Base-by-base conservation (phyloP, 2,888 invertebrate species). In the Philereme vetulata region DNA sequence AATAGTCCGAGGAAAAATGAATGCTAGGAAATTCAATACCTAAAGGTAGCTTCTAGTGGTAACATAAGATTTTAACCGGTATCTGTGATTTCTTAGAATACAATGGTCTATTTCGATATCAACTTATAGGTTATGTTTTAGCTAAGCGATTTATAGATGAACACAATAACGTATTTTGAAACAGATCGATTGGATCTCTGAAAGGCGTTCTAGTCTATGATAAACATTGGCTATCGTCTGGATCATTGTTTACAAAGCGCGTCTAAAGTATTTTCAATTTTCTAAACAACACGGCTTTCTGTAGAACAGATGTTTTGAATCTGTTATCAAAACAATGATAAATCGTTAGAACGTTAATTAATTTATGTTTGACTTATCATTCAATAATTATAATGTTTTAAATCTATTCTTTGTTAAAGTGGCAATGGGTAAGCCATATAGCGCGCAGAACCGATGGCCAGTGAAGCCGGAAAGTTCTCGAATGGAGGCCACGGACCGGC, bases 191-290 rank as follows among this genome's bases (percentile, higher is more conserved):
- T 64, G 61, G 57, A 67, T 66, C 68, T 67, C 62, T 67, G 45
- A 67, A 77, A 75, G 63, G 65, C 66, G 74, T 68, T 74, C 72
- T 78, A 71, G 68, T 65, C 62, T 77, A 84, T 80, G 65, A 71
- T 85, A 85, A 86, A 86, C 84, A 83, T 66, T 67, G 70, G 74
- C 76, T 84, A 78, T 81, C 86, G 83, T 83, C 84, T 82, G 81
- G 77, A 67, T 62, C 65, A 71, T 76, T 88, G 85, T 88, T 87
- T 86, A 88, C 78, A 76, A 79, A 71, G 63, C 65, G 72, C 69
- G 72, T 75, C 74, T 70, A 72, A 78, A 74, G 55, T 76, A 72
- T 77, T 77, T 72, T 66, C 62, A 74, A 70, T 68, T 72, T 68
- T 85, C 81, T 86, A 84, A 84, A 82, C 78, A 81, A 72, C 72